These are phyloP conservation scores for Lathronympha strigana DNA, from an alignment of 2,888 invertebrate genomes.

Conservation along the genomic window DNA sequence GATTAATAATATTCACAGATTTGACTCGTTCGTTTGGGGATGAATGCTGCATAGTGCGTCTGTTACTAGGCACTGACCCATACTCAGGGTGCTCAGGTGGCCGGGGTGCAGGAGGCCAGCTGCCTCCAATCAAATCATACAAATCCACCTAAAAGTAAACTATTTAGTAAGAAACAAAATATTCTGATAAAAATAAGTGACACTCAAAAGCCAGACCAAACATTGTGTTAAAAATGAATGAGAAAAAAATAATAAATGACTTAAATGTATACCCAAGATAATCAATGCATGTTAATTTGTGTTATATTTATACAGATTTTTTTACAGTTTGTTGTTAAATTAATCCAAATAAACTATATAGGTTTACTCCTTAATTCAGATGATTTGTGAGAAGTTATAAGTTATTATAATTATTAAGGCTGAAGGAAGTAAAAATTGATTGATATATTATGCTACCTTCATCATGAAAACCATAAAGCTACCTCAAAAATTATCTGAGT, in stretches of 20 bases:
- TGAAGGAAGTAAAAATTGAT: no score
- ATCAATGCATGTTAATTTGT: neutral
- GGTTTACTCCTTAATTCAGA: neutral
- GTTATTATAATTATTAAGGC: neutral
- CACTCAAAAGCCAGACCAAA: slow-evolving; percentile 12
- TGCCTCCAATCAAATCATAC: slow-evolving; percentile 76
- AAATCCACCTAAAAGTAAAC: slow-evolving; percentile 69
- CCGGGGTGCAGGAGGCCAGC: slow-evolving; percentile 77
- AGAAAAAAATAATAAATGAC: no score
- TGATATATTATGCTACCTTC: neutral
- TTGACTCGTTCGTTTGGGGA: slow-evolving; percentile 80
- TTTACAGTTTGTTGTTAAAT: neutral
- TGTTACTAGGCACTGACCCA: slow-evolving; percentile 64
- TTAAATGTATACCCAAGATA: neutral
- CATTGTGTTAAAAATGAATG: neutral
- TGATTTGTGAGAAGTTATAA: neutral
- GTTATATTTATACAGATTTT: no score
- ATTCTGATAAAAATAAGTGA: neutral
- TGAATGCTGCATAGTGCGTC: slow-evolving; percentile 71
- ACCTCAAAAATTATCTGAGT: neutral
- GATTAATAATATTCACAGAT: slow-evolving; percentile 84
- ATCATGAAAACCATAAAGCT: neutral
- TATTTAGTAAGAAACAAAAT: neutral
- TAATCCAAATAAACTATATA: neutral
- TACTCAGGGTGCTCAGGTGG: slow-evolving; percentile 66